Conservation (phyloP, 2,888 invertebrate genomes). For the Selenia dentaria region DNA sequence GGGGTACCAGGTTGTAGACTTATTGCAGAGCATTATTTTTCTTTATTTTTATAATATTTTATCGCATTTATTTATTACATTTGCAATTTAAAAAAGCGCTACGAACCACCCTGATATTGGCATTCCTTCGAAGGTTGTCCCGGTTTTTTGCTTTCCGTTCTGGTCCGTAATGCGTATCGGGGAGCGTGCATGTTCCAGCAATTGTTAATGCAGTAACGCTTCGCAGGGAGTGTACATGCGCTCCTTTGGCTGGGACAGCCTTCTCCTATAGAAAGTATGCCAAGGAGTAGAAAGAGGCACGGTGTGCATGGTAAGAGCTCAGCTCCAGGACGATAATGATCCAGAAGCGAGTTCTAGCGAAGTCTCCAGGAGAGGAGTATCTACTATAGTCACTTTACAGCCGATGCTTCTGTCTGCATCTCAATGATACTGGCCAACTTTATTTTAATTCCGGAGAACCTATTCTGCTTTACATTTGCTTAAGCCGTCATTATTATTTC, state of each 20-base stretch:
- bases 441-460: constrained; percentile 84
- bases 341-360: constrained; percentile 18
- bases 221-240: constrained; percentile 50
- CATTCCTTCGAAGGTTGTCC: constrained; percentile 85
- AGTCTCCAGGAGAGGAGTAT: constrained; percentile 21
- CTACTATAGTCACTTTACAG: constrained; percentile 36
- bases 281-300: constrained; percentile 49
- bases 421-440: constrained; percentile 83
- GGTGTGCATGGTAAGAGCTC: constrained; percentile 58
- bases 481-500: constrained; percentile 78
- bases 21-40: constrained; percentile 69
- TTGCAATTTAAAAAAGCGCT: constrained; percentile 62
- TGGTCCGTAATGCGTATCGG: constrained; percentile 65
- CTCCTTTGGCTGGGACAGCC: constrained; percentile 78
- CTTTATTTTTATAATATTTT: constrained; percentile 74
- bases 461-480: constrained; percentile 84
- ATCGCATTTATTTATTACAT: constrained; percentile 82
- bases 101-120: constrained; percentile 72
- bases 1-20: constrained; percentile 82
- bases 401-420: constrained; percentile 69
- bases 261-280: constrained; percentile 60
- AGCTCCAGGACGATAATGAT: constrained; percentile 21
- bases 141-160: constrained; percentile 84
- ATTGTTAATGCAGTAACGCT: constrained; percentile 43
- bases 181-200: constrained; percentile 75